A percentile compares a stretch with the other conserved stretches of the same genome.
These are phyloP conservation scores for Pelagia noctiluca DNA, from an alignment of 30 jellyfish, hydroid and myxozoan genomes.

Conservation along the genomic window DNA sequence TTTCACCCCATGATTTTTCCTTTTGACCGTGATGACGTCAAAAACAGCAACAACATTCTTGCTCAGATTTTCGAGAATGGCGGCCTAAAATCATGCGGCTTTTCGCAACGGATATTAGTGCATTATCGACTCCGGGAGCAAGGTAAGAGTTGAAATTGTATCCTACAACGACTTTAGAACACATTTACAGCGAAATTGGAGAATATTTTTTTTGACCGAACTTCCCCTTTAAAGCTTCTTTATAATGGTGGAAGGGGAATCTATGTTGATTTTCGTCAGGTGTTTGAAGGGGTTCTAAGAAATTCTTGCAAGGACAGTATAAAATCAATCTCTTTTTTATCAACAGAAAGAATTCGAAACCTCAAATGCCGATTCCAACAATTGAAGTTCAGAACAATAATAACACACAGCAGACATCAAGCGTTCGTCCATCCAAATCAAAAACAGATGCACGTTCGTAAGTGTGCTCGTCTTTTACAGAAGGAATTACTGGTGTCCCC, in stretches of 20 bases:
- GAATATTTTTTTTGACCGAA: not conserved
- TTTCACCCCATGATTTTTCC: too few species aligned
- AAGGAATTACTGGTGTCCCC: not conserved
- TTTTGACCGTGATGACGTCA: too few species aligned
- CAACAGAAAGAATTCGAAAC: too few species aligned
- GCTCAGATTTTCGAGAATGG: too few species aligned
- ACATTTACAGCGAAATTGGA: not conserved
- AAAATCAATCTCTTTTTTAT: too few species aligned
- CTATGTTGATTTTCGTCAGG: not conserved
- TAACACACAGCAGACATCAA: not conserved
- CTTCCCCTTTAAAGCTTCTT: not conserved
- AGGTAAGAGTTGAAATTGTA: too few species aligned
- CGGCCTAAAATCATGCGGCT: too few species aligned
- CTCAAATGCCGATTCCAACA: not conserved
- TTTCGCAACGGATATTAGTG: too few species aligned
- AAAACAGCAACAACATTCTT: too few species aligned
- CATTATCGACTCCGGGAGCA: too few species aligned
- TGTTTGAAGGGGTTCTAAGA: not conserved
- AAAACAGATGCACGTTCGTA: conserved; percentile 38
- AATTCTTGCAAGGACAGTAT: not conserved
- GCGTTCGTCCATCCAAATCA: conserved; percentile 22
- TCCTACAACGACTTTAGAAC: too few species aligned
- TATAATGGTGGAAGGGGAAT: not conserved
- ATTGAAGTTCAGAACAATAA: conserved; percentile 30
- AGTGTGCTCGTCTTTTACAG: not conserved